Base-by-base conservation (phyloP, 2,797 vertebrate genomes). In the Dermochelys coriacea region DNA sequence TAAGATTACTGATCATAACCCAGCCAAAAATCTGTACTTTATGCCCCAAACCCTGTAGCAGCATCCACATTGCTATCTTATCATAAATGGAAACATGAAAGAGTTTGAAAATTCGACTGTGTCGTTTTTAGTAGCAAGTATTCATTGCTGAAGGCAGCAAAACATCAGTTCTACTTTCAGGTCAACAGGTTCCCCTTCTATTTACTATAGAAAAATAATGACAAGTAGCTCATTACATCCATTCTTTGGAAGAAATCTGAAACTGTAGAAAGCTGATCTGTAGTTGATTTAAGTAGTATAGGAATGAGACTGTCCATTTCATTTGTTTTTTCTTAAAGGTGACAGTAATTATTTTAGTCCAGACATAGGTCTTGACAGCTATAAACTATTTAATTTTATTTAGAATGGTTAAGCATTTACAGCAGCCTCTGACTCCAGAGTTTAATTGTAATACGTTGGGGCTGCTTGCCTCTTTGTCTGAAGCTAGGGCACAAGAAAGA, bases 11-110 rank as follows among this genome's bases (percentile, higher is more conserved):
- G 95, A 92, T 91, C 75, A 80, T n/a, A 84, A 93, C 91, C 90
- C 64, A 96, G 86, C 88, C 94, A 97, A 93, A 92, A 97, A 83
- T 94, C 88, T 96, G 91, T 92, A 86, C 90, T 95, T 95, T 94
- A 97, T 96, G 94, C 94, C 87, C 45, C 84, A 91, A 91, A 90
- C 95, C 89, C 93, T 94, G 82, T 41, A 77, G 74, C n/a, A 64
- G 34, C 12, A 52, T 45, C 25, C 5, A 0, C 27, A 45, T 55
- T 47, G 51, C 14, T 71, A 41, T 85, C 74, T 85, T 31, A 80
- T 89, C 55, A 80, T 93, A 93, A 95, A 85, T 55, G 90, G 52
- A 75, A 85, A 96, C 89, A 81, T 55, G 34, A 86, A 83, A 61
- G 91, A 91, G 82, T 81, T 74, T 31, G 64, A 83, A 83, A 91